These are phyloP conservation scores for Pipistrellus kuhlii DNA, from an alignment of 2,797 vertebrate genomes.

Conservation along the genomic window DNA sequence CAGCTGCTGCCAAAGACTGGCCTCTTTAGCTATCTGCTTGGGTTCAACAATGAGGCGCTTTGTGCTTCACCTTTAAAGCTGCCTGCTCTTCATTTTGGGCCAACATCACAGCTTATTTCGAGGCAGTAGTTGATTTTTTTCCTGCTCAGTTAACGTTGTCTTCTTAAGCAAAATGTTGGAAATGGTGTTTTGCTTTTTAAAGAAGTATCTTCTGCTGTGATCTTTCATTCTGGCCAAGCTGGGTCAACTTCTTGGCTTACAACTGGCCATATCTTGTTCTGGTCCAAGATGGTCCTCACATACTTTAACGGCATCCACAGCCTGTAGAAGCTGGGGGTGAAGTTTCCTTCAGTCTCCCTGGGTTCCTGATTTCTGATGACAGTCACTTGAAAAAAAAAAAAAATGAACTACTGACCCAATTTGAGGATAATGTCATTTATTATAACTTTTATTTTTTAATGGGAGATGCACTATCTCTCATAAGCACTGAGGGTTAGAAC, in stretches of 20 bases:
- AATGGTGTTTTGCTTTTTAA: background rate
- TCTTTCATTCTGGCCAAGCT: background rate
- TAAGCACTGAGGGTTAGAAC: background rate
- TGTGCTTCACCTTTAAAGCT: background rate
- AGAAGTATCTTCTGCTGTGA: background rate
- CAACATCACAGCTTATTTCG: background rate
- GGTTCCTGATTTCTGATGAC: conserved; percentile 13
- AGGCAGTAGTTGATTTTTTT: conserved; percentile 1
- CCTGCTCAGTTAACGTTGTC: background rate
- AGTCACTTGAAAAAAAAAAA: background rate
- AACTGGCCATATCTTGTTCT: background rate
- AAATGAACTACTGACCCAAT: background rate
- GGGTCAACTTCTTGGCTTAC: background rate
- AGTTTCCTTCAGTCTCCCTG: background rate
- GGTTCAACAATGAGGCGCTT: background rate
- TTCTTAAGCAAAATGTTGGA: conserved; percentile 17
- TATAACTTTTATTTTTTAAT: conserved; percentile 41
- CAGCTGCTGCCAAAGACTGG: background rate
- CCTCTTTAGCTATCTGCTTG: background rate
- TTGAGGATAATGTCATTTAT: conserved; percentile 7
- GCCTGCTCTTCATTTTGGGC: background rate
- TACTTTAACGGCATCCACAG: background rate
- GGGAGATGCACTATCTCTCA: background rate
- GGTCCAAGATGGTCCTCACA: background rate
- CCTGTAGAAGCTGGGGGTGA: background rate